Percentiles rank a stretch among this genome's conserved stretches.
Conservation (phyloP, 2,113 vertebrate genomes). For the Micromys minutus region DNA sequence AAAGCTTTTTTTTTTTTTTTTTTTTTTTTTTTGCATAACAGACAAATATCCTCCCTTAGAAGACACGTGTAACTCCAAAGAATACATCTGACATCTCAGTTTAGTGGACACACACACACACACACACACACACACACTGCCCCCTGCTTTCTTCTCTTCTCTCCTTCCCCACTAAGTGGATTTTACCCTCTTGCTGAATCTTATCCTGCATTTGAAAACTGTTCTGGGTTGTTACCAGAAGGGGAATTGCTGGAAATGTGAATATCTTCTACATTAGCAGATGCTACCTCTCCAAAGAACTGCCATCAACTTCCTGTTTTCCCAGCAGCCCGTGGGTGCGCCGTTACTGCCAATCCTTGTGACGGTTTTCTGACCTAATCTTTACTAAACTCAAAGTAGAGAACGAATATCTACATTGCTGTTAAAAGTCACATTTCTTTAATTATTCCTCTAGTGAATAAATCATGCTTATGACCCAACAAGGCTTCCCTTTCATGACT, state of each 20-base stretch:
- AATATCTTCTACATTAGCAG: not conserved
- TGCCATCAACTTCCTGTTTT: not conserved
- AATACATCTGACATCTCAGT: not conserved
- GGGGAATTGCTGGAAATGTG: not conserved
- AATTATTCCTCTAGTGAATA: not conserved
- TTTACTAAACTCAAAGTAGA: not conserved
- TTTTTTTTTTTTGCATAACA: not conserved
- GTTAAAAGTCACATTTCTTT: conserved; percentile 16
- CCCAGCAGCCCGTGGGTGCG: too few species aligned
- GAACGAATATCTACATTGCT: not conserved
- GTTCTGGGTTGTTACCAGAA: not conserved
- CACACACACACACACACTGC: not conserved
- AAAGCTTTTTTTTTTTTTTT: conserved; percentile 26
- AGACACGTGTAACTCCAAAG: not conserved
- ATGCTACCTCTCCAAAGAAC: not conserved
- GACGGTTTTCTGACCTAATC: not conserved
- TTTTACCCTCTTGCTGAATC: not conserved
- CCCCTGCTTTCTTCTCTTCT: too few species aligned
- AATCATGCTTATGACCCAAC: not conserved
- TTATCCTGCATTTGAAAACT: not conserved
- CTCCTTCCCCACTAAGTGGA: not conserved
- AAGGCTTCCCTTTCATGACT: not conserved
- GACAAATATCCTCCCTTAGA: not conserved
- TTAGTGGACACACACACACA: rapidly evolving
- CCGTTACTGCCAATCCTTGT: not conserved